Base-by-base conservation (phyloP, 2,888 invertebrate species). In the Rotaria macrura region DNA sequence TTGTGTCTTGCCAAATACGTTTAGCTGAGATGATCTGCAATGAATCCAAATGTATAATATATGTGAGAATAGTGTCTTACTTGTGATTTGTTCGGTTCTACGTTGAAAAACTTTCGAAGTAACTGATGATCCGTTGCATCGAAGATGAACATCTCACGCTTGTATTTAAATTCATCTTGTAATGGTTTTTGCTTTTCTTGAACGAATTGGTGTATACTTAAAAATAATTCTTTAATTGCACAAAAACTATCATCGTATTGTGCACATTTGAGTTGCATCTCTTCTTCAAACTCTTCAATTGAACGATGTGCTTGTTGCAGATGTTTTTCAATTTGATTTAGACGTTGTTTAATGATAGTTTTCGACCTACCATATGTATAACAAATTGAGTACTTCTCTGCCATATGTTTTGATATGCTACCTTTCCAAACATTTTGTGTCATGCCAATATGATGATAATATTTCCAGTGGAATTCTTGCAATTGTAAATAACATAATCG, bases 121-220 rank as follows among this genome's bases (percentile, higher is more conserved):
- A 72, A 72, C 1, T 23, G 38, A 74, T 74, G 74, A 74, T 74
- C 74, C 17, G 74, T 74, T 74, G 74, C 74, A 74, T 74, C 74
- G 1, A 74, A 40, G 14, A 74, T 74, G 5, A 74, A 40, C 20
- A 20, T 74, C 23, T 74, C 2, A 23, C 74, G 38, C 23, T 74
- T 74, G 25, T 74, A 40, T 74, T 74, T 40, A 23, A 40, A 74
- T 40, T 74, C 74, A 74, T 38, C 9, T 23, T 14, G 38, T 74
- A 74, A 23, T 40, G 3, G 9, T 25, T 40, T 38, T 38, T 74
- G 74, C 9, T 74, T 74, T 40, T 40, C 40, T 12, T 74, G 12
- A 1, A 40, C 20, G 10, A 74, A 74, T 74, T 1, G 1, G 6
- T 74, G 5, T 20, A 40, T 40, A 23, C 38, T 40, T 10, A 40